These are phyloP conservation scores for Chlorops oryzae DNA, from an alignment of 1,140 invertebrate genomes.

Conservation along the genomic window DNA sequence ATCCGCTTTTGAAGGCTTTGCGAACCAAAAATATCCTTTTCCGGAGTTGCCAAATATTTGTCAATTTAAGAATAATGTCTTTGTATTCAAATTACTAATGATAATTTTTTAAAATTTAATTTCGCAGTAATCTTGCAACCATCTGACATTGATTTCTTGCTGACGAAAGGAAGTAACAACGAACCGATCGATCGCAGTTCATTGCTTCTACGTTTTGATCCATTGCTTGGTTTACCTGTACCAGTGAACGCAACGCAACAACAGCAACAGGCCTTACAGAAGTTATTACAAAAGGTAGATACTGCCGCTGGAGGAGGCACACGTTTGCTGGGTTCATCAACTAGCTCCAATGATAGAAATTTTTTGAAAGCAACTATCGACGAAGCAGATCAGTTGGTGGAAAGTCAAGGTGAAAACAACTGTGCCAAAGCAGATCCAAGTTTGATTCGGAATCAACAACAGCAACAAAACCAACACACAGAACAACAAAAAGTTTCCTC, in stretches of 20 bases:
- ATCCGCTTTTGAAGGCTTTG: no score
- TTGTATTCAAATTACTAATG: neutral
- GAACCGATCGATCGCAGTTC: constrained; percentile 38
- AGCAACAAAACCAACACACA: no score
- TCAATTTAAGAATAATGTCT: neutral
- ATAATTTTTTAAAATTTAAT: neutral
- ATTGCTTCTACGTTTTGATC: constrained; percentile 43
- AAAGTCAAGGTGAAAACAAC: constrained; percentile 16
- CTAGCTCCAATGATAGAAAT: no score
- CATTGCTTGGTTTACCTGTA: constrained; percentile 37
- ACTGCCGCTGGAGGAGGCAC: constrained; percentile 15
- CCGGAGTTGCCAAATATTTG: neutral
- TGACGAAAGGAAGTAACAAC: constrained; percentile 41
- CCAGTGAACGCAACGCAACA: constrained; percentile 30
- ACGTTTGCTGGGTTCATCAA: constrained; percentile 29
- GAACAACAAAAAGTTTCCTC: no score
- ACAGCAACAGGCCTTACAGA: constrained; percentile 16
- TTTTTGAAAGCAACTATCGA: neutral
- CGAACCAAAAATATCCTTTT: no score
- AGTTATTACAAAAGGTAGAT: constrained; percentile 12
- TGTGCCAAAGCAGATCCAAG: constrained; percentile 11
- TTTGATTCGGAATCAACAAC: neutral
- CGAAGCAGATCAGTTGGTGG: constrained; percentile 12
- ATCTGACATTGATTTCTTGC: constrained; percentile 46
- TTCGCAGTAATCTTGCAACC: constrained; percentile 39